A percentile compares a stretch with the other conserved stretches of the same genome.
Evolutionary conservation across 2,888 invertebrate species (phyloP).

Genomic region (Trichogramma evanescens): DNA sequence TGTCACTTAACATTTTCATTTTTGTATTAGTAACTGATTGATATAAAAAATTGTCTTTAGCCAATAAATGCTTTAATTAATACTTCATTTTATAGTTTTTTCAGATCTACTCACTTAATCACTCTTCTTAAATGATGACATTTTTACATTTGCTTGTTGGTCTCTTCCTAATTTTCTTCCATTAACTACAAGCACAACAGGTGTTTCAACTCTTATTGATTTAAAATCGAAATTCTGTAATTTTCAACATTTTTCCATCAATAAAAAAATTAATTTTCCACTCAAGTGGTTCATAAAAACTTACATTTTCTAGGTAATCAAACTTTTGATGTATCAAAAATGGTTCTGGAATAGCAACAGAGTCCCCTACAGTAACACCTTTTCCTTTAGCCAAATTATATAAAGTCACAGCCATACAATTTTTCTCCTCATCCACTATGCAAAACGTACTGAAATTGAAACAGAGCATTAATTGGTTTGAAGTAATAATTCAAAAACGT

Average conservation of each 20-base stretch:
- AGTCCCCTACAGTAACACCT: conserved; percentile 79
- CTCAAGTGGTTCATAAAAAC: conserved; percentile 25
- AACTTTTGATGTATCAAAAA: conserved; percentile 56
- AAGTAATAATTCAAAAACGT: conserved; percentile 8
- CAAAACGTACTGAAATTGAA: conserved; percentile 64
- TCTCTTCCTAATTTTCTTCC: conserved; percentile 64
- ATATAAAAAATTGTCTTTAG: background rate
- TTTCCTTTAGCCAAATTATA: conserved; percentile 78
- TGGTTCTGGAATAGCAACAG: conserved; percentile 75
- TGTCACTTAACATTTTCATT: too few relatives aligned
- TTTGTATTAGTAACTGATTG: background rate
- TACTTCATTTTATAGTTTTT: background rate
- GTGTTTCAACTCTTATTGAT: conserved; percentile 73
- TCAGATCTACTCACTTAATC: conserved; percentile 38
- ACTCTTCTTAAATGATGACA: conserved; percentile 61
- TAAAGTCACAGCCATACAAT: conserved; percentile 69
- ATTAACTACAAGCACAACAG: conserved; percentile 67
- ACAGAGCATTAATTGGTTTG: conserved; percentile 1
- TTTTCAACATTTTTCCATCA: conserved; percentile 3
- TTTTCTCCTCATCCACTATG: conserved; percentile 65
- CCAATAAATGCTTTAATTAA: background rate
- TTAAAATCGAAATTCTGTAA: conserved; percentile 65
- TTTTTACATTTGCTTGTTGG: conserved; percentile 59
- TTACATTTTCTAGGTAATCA: conserved; percentile 53
- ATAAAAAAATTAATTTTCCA: conserved; percentile 1